Base-by-base conservation (phyloP, 2,113 vertebrate species). In the Cyrtonyx montezumae region DNA sequence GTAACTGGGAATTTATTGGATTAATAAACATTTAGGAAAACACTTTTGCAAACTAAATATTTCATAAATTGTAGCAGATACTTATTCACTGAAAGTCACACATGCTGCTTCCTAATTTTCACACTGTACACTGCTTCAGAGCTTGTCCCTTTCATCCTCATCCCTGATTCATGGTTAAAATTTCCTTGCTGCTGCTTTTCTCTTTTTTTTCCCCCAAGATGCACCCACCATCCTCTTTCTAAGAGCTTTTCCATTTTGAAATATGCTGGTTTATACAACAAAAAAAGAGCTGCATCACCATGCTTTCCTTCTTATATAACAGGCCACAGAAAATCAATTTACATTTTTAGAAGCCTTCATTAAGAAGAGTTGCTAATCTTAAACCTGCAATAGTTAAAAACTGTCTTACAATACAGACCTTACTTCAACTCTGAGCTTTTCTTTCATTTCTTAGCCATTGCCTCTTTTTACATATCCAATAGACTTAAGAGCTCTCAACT, bases 401-500 rank as follows among this genome's bases (percentile, higher is more conserved):
- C n/a, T n/a, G 25, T 15, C 8, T 49, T n/a, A 67, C 4, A 85
- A 11, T 16, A 77, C 85, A 91, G 46, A 51, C 3, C 6, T 76
- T 59, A 74, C 26, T 80, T 93, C 65, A 83, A 1, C 32, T 37
- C 17, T 42, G 8, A 71, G 45, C 18, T 70, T 51, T 20, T 42
- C 49, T 69, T 19, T 87, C 78, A 69, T 40, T 80, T 81, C 75
- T 73, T 62, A 77, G 73, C 28, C 61, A 61, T 49, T 70, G 42
- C 45, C 25, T 88, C 36, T 62, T 66, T 83, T 83, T n/a, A 89
- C 11, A 59, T 20, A 78, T 8, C 9, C 30, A 49, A 51, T 26
- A 88, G 40, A 79, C 45, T 87, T 80, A 79, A 88, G 82, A 90
- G 80, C 62, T 69, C 85, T 94, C 80, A 84, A 86, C 83, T 75